Conservation (phyloP, 2,797 vertebrate genomes). For the Craterocephalus amniculus region DNA sequence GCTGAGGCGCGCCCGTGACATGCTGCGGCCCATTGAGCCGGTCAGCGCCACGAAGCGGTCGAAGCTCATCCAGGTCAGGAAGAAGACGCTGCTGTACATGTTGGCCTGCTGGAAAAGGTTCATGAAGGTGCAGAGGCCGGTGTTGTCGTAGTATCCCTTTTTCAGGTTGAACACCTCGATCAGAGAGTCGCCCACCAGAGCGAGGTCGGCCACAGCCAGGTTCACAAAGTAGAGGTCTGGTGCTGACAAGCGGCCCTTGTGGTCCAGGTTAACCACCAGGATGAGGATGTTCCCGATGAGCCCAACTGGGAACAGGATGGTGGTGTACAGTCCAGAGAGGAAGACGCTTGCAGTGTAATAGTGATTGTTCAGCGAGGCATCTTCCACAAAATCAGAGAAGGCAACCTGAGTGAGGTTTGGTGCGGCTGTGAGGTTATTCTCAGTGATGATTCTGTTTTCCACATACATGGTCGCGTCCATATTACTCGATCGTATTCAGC, state of each 20-base stretch:
- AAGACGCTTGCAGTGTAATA: constrained; percentile 84
- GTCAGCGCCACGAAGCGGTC: constrained; percentile 90
- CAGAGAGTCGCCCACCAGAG: constrained; percentile 90
- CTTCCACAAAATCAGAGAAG: constrained; percentile 4
- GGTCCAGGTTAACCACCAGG: constrained; percentile 88
- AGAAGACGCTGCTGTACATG: constrained; percentile 97
- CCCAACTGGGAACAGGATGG: constrained; percentile 90
- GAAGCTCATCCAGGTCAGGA: constrained; percentile 96
- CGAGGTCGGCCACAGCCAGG: constrained; percentile 88
- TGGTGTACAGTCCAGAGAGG: constrained; percentile 88
- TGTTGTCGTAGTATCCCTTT: constrained; percentile 88
- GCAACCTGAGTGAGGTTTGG: constrained; percentile 66
- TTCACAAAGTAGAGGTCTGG: constrained; percentile 93
- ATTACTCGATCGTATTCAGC: constrained; percentile 19
- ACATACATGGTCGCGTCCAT: constrained; percentile 70
- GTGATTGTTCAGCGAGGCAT: constrained; percentile 62
- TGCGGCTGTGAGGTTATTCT: constrained; percentile 70
- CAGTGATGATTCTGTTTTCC: constrained; percentile 30
- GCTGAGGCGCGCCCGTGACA: constrained; percentile 81
- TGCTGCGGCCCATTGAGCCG: constrained; percentile 78
- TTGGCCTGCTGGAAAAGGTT: constrained; percentile 92
- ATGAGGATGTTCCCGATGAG: constrained; percentile 92
- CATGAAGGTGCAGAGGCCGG: constrained; percentile 92
- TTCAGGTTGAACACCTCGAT: constrained; percentile 95
- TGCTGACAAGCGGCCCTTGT: constrained; percentile 85